Percentiles rank a stretch among this genome's conserved stretches.
Evolutionary conservation across 2,113 vertebrate genomes (phyloP).

Genomic region (Chionomys nivalis): DNA sequence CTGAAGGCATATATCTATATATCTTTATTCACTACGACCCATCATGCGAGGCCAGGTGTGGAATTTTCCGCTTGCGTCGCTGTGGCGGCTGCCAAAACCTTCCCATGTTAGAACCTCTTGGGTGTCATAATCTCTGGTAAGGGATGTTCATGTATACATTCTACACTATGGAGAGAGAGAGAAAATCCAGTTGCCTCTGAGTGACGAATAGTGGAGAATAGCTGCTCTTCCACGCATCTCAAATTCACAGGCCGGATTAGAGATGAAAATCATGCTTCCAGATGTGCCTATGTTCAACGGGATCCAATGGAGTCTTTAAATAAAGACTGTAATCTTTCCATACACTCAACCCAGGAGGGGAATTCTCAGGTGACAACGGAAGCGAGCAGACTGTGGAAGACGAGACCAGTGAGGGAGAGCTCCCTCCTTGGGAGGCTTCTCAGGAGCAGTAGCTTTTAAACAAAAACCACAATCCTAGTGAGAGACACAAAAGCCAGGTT

Average conservation of each 20-base stretch:
- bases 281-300: background rate
- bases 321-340: conserved; percentile 34
- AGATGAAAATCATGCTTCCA: background rate
- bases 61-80: background rate
- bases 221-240: background rate
- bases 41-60: background rate
- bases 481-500: conserved; percentile 7
- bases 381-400: background rate
- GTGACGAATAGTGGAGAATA: background rate
- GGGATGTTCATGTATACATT: background rate
- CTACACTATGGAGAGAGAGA: background rate
- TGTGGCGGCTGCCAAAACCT: background rate
- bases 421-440: background rate
- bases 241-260: background rate
- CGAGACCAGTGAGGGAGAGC: background rate
- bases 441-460: conserved; percentile 40
- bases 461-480: background rate
- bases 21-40: background rate
- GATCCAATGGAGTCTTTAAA: conserved; percentile 22
- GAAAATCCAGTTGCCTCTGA: background rate
- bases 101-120: background rate
- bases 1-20: background rate
- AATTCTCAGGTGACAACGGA: conserved; percentile 14
- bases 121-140: background rate
- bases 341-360: background rate